Evolutionary conservation across 2,888 invertebrate genomes (phyloP), one percentile per base, ranked within the genome.

Genomic region (Keiferia lycopersicella): DNA sequence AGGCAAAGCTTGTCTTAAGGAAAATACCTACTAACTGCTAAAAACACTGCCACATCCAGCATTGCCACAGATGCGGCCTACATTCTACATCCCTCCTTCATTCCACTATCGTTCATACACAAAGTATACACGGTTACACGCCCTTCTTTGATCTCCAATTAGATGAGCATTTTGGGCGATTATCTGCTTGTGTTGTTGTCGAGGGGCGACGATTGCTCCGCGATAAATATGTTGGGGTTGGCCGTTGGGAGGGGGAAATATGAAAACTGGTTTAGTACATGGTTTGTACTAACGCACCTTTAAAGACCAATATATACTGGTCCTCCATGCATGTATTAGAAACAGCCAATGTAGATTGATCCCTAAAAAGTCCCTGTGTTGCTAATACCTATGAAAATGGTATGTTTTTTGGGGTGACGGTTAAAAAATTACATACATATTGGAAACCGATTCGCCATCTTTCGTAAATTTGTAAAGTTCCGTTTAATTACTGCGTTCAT

Each of bases 141-240:
- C 86, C 87, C 87, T 83, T 83, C 88, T 90, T 91, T 91, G 91
- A 91, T 90, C 85, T 91, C 88, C 87, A 89, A 91, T 91, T 90
- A 91, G 90, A 89, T 86, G 89, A 88, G 87, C 90, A 90, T 90
- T 91, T 91, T 87, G 89, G 91, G 79, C 79, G 77, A 83, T 80
- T 83, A 84, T 84, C 80, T 77, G 72, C 75, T 65, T 67, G 72
- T 67, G 71, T 69, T 71, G 18, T 16, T 73, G 68, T 74, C 68
- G 68, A 58, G 34, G 71, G 74, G 73, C 64, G 77, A 76, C 73
- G 76, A 80, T 80, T 81, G 77, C 76, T 76, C 75, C 78, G 77
- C 20, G 78, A 80, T 81, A 80, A 83, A 84, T 85, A 82, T 79
- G 82, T 78, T 80, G 73, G 76, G 78, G 79, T 79, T 80, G 68